Evolutionary conservation across 2,888 invertebrate species (phyloP), one percentile per base, ranked within the genome.

Genomic region (Brachyptera risi): DNA sequence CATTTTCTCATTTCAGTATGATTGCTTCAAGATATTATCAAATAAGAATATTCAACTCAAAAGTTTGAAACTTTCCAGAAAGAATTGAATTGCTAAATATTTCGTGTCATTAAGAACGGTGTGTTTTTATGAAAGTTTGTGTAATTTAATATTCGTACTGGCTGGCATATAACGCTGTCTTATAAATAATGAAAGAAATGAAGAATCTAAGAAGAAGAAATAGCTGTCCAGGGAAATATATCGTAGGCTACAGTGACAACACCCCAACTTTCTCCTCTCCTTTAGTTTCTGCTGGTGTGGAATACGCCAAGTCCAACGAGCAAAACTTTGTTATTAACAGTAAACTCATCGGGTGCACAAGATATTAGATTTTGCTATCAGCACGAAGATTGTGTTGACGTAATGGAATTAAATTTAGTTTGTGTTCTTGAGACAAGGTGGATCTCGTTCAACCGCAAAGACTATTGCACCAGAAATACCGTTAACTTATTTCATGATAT

Each of bases 141-240:
- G 21, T 23, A 47, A 47, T 47, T 47, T 47, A 47, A 47, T 47
- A 47, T 47, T 23, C 47, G 47, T 24, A 23, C 23, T 47, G 47
- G 13, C 24, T 24, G 24, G 5, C 4, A 4, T 42, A n/a, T 24
- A 24, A 47, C 47, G 24, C n/a, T n/a, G 47, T 7, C 47, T 5
- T 24, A 47, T 47, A 47, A 47, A 47, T 47, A 47, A 47, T n/a
- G 21, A 47, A 47, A 47, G 47, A 47, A 47, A 47, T 47, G 47
- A 47, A 47, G 47, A 47, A 47, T 47, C 47, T 23, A 24, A 47
- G 24, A 47, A 47, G 23, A 24, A 21, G 24, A 24, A 47, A 47
- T 47, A 47, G 47, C 47, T 47, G 47, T 47, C 47, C 47, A 24
- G 47, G 47, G 47, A 47, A 47, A 47, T 47, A 47, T 47, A 47